A percentile compares a stretch with the other conserved stretches of the same genome.
These are phyloP conservation scores for Philopedon plagiatum DNA, from an alignment of 2,888 invertebrate genomes.

Conservation along the genomic window DNA sequence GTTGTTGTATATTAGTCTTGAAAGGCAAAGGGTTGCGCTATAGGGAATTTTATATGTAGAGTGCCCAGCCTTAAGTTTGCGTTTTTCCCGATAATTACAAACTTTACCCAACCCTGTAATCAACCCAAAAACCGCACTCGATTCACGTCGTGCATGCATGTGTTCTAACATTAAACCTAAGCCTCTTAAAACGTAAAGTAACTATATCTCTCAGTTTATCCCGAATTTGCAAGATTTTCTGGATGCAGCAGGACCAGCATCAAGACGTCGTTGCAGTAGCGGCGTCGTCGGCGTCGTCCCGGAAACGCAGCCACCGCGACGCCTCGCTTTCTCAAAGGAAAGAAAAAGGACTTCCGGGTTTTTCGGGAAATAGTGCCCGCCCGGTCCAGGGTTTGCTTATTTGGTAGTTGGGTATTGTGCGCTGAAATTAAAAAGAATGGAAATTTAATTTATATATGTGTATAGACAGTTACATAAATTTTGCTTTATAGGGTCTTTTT, in stretches of 20 bases:
- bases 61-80: too few relatives aligned
- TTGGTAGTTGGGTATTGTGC: background rate
- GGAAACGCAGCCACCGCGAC: constrained; percentile 42
- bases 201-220: constrained; percentile 39
- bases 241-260: constrained; percentile 43
- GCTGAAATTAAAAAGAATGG: background rate
- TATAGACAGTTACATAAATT: too few relatives aligned
- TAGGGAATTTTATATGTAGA: too few relatives aligned
- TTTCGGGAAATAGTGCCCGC: constrained; percentile 12
- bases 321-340: constrained; percentile 26
- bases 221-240: constrained; percentile 45
- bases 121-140: too few relatives aligned
- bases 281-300: constrained; percentile 43
- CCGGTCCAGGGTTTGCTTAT: constrained; percentile 19
- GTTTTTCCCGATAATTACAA: too few relatives aligned
- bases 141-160: too few relatives aligned
- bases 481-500: too few relatives aligned
- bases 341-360: constrained; percentile 39
- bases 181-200: constrained; percentile 43
- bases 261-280: constrained; percentile 6
- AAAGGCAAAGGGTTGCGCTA: too few relatives aligned
- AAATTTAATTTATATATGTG: background rate
- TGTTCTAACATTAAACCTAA: too few relatives aligned
- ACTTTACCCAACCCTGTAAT: too few relatives aligned
- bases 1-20: too few relatives aligned